Conservation (phyloP, 2,797 vertebrate genomes). For the Hippopotamyrus pictus region DNA sequence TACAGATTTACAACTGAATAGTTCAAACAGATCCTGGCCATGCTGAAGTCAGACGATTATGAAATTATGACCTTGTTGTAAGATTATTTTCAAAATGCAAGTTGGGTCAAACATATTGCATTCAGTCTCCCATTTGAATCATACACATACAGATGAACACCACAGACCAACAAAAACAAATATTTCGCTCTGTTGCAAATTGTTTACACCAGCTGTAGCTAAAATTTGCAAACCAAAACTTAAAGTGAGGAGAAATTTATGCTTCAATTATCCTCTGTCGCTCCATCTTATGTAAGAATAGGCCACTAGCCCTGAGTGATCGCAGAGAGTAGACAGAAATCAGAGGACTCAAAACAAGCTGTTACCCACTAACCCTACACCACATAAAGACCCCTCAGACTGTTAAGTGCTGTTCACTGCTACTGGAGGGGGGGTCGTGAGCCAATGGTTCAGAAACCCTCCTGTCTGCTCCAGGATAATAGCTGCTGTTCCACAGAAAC, state of each 20-base stretch:
- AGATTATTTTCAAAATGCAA: background rate
- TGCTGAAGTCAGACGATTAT: no score
- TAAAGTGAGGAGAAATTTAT: background rate
- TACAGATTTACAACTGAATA: no score
- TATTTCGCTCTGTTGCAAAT: background rate
- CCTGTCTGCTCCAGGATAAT: background rate
- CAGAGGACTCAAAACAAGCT: background rate
- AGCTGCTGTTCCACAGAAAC: background rate
- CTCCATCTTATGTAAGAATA: background rate
- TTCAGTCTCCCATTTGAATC: background rate
- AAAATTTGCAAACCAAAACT: background rate
- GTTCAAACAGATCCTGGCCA: no score
- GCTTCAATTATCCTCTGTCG: background rate
- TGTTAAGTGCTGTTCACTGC: background rate
- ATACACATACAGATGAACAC: background rate
- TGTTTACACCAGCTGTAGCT: background rate
- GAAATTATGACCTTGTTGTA: constrained; percentile 7
- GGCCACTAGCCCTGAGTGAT: background rate
- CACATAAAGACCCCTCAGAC: background rate
- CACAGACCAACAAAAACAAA: background rate
- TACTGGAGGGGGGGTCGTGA: background rate
- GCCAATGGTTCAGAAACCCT: background rate
- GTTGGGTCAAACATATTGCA: background rate
- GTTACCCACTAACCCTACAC: background rate
- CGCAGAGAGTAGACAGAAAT: background rate